Conservation (phyloP, 1,140 invertebrate genomes). For the Drosophila willistoni region DNA sequence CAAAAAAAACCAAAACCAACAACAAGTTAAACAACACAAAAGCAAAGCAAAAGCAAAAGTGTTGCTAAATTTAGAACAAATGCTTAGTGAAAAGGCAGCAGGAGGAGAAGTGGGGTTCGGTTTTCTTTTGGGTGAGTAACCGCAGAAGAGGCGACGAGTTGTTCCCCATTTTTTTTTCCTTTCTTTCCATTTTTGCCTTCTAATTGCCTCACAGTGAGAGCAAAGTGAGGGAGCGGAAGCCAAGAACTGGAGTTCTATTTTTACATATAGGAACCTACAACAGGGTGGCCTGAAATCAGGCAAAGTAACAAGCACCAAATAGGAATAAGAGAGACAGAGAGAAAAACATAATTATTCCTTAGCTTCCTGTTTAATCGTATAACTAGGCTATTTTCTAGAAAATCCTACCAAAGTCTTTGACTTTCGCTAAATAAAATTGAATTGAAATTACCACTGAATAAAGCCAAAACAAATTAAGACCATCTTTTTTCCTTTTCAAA, state of each 20-base stretch:
- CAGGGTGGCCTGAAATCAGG: background rate
- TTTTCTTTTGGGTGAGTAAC: slow-evolving; percentile 63
- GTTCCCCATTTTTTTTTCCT: slow-evolving; percentile 30
- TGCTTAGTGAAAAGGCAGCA: slow-evolving; percentile 4
- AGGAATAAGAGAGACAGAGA: slow-evolving; percentile 14
- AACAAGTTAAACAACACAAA: slow-evolving; percentile 27
- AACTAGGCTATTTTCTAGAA: too few species aligned
- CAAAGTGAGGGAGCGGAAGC: slow-evolving; percentile 34
- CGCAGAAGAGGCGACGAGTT: slow-evolving; percentile 42
- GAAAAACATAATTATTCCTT: background rate
- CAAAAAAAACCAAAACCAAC: slow-evolving; percentile 18
- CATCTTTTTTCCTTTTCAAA: too few species aligned
- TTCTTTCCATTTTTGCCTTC: slow-evolving; percentile 38
- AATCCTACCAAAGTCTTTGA: too few species aligned
- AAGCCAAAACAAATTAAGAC: too few species aligned
- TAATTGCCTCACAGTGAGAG: slow-evolving; percentile 53
- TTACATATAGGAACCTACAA: slow-evolving; percentile 39
- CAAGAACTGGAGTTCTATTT: slow-evolving; percentile 62
- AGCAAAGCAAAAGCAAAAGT: slow-evolving; percentile 70
- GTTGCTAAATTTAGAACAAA: slow-evolving; percentile 72
- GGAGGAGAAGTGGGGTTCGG: background rate
- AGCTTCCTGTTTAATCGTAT: too few species aligned
- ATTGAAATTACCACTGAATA: too few species aligned
- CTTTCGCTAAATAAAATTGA: too few species aligned
- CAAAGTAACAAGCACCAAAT: background rate